Evolutionary conservation across 2,888 invertebrate species (phyloP), one percentile per base, ranked within the genome.

Genomic region (Emmelina monodactyla): DNA sequence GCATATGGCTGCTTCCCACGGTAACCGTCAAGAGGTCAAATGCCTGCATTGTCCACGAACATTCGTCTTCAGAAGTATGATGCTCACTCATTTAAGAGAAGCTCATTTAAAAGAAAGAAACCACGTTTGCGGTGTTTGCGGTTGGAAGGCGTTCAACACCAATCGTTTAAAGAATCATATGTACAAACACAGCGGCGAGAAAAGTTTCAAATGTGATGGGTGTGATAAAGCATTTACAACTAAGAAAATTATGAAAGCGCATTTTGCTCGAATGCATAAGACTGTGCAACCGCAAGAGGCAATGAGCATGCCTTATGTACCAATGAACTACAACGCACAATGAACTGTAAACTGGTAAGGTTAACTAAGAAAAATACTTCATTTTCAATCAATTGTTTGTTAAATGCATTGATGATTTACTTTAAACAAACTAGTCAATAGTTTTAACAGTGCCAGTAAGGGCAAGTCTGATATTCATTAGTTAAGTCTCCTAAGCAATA

Each of bases 161-260:
- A 78, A 81, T 32, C 58, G 84, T 0, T 51, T 85, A 34, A 82
- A 80, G 44, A 71, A 72, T 14, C 79, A 79, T 37, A 78, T 78
- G 78, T 76, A 65, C 15, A 78, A 76, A 16, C 78, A 78, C 19
- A 76, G 73, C 14, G 76, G 78, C 0, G 78, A 78, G 45, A 78
- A 78, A 56, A 76, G 75, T 36, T 78, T 78, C 32, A 71, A 71
- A 25, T 78, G 79, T 12, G 68, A 72, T 0, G 61, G 45, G 0
- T 79, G 79, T 29, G 72, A 71, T 3, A 78, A 78, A 33, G 67
- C 73, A 0, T 79, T 76, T 32, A 67, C 72, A 0, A 78, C 78
- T 1, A 69, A 67, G 41, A 79, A 79, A 43, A 75, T 75, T 2
- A 72, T 76, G 76, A 52, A 55, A 10, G 72, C 76, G 0, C 78